phyloP scores from a whole-genome alignment of 2,888 invertebrate genomes.

The Tenthredo distinguenda region DNA sequence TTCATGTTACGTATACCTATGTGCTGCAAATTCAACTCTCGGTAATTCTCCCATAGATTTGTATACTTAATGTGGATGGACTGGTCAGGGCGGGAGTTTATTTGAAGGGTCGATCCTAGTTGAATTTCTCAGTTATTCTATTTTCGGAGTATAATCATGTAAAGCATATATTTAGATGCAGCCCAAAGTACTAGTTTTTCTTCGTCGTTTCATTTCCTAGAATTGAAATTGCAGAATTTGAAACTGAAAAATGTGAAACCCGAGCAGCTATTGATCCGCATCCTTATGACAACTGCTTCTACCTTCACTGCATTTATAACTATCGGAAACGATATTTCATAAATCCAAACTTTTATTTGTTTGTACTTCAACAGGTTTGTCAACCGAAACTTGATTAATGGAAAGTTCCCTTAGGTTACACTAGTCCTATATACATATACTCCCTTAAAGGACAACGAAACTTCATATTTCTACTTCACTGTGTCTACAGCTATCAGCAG shows the following conservation, averaged over 20 bases:
- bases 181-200: neutral
- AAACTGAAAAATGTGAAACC: neutral
- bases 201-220: neutral
- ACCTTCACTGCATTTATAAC: neutral
- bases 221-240: neutral
- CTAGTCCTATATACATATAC: neutral
- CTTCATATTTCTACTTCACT: neutral
- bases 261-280: neutral
- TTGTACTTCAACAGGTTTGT: neutral
- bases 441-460: conserved; percentile 3
- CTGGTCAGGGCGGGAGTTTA: neutral
- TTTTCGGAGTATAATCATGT: no score
- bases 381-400: neutral
- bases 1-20: conserved; percentile 21
- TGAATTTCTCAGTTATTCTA: neutral
- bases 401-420: neutral
- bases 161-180: neutral
- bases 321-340: neutral
- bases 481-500: conserved; percentile 23
- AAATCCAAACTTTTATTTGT: neutral
- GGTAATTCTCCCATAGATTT: conserved; percentile 3
- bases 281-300: neutral
- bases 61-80: neutral
- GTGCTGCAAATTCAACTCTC: neutral
- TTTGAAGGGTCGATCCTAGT: neutral